Conservation (phyloP, 2,113 vertebrate genomes). For the Petroica traversi region DNA sequence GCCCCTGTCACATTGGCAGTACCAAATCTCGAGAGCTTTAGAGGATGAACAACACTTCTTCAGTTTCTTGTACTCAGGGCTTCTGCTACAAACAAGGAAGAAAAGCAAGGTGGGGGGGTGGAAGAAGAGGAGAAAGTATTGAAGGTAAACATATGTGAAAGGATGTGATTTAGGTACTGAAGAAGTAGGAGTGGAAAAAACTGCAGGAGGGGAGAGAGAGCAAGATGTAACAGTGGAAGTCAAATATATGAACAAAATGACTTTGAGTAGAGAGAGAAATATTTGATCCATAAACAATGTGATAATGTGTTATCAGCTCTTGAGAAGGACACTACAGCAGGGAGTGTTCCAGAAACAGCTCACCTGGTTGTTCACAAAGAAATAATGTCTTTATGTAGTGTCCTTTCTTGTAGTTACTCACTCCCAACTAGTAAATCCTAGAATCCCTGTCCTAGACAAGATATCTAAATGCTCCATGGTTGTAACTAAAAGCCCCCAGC, state of each 20-base stretch:
- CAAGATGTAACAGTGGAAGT: not conserved
- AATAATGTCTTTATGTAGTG: not conserved
- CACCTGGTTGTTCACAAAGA: not conserved
- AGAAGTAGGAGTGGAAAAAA: not conserved
- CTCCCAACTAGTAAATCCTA: not conserved
- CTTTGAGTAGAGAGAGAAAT: not conserved
- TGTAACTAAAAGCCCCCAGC: rapidly evolving
- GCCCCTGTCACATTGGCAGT: not conserved
- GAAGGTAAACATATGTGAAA: no score
- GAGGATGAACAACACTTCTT: not conserved
- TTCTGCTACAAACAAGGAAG: not conserved
- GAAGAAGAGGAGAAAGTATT: not conserved
- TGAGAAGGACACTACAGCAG: not conserved
- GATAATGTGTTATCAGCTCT: not conserved
- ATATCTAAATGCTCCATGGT: not conserved
- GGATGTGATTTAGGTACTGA: not conserved
- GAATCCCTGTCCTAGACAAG: not conserved
- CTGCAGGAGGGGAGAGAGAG: not conserved
- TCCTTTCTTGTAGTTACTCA: not conserved
- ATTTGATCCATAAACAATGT: not conserved
- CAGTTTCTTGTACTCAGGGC: not conserved
- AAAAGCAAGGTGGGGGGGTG: rapidly evolving
- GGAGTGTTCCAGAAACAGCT: not conserved
- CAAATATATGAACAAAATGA: not conserved
- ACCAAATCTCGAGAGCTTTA: not conserved